A percentile compares a stretch with the other conserved stretches of the same genome.
These are phyloP conservation scores for Pantelozetes paolii DNA, from an alignment of 2,888 invertebrate species.

Conservation along the genomic window DNA sequence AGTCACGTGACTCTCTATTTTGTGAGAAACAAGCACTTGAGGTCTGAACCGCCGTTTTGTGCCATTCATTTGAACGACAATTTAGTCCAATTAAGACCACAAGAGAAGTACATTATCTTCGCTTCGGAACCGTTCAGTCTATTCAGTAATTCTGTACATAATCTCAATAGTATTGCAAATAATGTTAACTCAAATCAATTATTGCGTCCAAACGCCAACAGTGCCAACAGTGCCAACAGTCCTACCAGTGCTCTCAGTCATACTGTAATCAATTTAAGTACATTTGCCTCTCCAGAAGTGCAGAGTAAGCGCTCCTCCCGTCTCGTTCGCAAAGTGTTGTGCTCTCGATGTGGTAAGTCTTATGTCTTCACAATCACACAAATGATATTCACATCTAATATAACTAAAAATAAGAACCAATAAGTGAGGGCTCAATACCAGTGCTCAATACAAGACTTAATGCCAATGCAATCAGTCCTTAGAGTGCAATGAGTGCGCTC, in stretches of 20 bases:
- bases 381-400: neutral
- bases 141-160: slow-evolving; percentile 17
- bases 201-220: slow-evolving; percentile 1
- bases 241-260: slow-evolving; percentile 16
- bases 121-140: slow-evolving; percentile 37
- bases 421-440: slow-evolving; percentile 1
- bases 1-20: slow-evolving; percentile 43
- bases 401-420: slow-evolving; percentile 7
- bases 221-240: neutral
- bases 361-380: slow-evolving; percentile 29
- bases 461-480: neutral
- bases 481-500: neutral
- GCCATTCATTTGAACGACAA: slow-evolving; percentile 38
- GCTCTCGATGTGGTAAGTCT: slow-evolving; percentile 44
- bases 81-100: slow-evolving; percentile 28
- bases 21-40: slow-evolving; percentile 7
- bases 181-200: slow-evolving; percentile 15
- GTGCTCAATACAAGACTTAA: slow-evolving; percentile 2
- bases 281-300: slow-evolving; percentile 42
- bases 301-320: slow-evolving; percentile 39
- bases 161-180: slow-evolving; percentile 14
- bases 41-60: slow-evolving; percentile 40
- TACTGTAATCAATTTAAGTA: slow-evolving; percentile 38
- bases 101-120: slow-evolving; percentile 41
- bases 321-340: slow-evolving; percentile 43